Evolutionary conservation across 2,888 invertebrate species (phyloP).

Genomic region (Didymodactylos carnosus): DNA sequence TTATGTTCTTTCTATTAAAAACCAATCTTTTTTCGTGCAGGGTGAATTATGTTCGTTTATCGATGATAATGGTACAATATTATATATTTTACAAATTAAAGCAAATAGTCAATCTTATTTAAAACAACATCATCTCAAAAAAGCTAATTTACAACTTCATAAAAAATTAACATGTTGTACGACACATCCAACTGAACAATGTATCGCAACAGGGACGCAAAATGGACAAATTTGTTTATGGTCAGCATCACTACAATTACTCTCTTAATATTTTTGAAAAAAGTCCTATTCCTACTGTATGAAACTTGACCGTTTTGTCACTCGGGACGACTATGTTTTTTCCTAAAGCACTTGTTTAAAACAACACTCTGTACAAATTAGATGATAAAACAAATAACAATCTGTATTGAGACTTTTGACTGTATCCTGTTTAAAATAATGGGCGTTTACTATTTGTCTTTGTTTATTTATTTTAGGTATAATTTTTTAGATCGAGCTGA

Average conservation of each 20-base stretch:
- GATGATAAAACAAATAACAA: too few relatives aligned
- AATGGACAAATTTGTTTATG: constrained; percentile 47
- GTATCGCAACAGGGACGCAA: constrained; percentile 49
- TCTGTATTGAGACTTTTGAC: too few relatives aligned
- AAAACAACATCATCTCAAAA: background rate
- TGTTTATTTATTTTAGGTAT: constrained; percentile 20
- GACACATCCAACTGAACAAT: constrained; percentile 46
- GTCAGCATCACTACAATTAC: constrained; percentile 29
- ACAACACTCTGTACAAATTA: too few relatives aligned
- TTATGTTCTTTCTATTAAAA: too few relatives aligned
- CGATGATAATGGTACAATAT: background rate
- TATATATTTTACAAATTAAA: background rate
- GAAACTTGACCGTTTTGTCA: too few relatives aligned
- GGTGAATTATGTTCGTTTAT: background rate
- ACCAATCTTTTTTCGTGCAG: too few relatives aligned
- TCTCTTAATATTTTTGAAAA: background rate
- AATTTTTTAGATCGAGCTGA: constrained; percentile 19
- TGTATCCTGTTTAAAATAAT: background rate
- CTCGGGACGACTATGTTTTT: too few relatives aligned
- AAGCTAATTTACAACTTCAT: background rate
- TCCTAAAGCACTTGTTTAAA: too few relatives aligned
- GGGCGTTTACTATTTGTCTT: background rate
- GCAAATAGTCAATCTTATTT: background rate
- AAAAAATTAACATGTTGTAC: constrained; percentile 43
- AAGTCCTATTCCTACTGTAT: too few relatives aligned